Evolutionary conservation across 2,113 vertebrate genomes (phyloP), one percentile per base, ranked within the genome.

Genomic region (Pterocles orientalis): DNA sequence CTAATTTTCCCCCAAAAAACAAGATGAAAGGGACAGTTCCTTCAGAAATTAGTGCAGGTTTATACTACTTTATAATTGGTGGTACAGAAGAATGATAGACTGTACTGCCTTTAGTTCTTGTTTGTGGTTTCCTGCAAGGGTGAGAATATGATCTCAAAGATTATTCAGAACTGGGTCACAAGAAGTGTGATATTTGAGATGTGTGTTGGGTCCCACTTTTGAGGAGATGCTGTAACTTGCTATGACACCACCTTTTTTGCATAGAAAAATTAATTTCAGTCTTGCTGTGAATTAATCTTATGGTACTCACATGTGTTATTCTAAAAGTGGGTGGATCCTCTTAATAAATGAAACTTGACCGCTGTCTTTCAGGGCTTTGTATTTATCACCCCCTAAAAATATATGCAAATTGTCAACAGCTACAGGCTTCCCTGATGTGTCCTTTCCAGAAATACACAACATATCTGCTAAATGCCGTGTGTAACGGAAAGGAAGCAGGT

Each of bases 401-500:
- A 17, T 20, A 82, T 89, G 61, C 86, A 96, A 95, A 94, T 72
- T 91, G 15, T 70, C 50, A 88, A 78, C 50, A 91, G 66, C 75
- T 85, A 34, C 28, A 76, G 50, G 14, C 57, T 92, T 82, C 50
- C 62, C 75, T 90, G 39, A 26, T 62, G 31, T 76, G 71, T 76
- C 41, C 69, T 92, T 94, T 90, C 82, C 91, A 80, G 80, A 95
- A 96, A 90, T 66, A 90, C 8, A 17, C 24, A 26, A 28, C 31
- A 14, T 56, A 41, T 48, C n/a, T 41, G 47, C 6, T 54, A 65
- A 83, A 47, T 60, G 20, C 47, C 62, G 1, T 2, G 5, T 36
- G 18, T 60, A 81, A 77, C 2, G 2, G 71, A 79, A 82, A 82
- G 36, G 12, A 80, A 82, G 10, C 39, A 39, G 18, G 12, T 57